Evolutionary conservation across 2,797 vertebrate species (phyloP).

Genomic region (Catostomus latipinnis): DNA sequence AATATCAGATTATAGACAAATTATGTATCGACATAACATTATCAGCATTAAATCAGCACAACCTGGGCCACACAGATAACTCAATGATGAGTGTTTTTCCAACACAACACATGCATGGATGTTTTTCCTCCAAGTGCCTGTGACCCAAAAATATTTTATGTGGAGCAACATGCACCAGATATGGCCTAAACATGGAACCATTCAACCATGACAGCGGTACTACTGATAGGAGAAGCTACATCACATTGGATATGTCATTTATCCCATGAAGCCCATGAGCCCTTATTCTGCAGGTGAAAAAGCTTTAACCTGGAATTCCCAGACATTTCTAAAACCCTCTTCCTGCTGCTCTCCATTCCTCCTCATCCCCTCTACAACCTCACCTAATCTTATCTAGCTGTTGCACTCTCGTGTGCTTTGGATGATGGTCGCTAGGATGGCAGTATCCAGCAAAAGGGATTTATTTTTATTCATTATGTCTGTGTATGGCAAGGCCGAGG

Average conservation of each 20-base stretch:
- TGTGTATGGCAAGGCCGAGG: constrained; percentile 54
- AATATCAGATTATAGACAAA: constrained; percentile 34
- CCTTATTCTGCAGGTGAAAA: constrained; percentile 44
- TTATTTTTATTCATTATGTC: constrained; percentile 62
- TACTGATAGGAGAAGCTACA: constrained; percentile 31
- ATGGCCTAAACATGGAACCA: constrained; percentile 31
- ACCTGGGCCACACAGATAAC: too few relatives aligned
- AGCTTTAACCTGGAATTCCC: constrained; percentile 41
- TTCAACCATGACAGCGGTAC: constrained; percentile 15
- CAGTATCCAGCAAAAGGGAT: constrained; percentile 55
- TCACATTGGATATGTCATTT: constrained; percentile 40
- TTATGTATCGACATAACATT: constrained; percentile 7
- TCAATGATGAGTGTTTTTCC: not conserved
- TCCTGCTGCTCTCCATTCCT: constrained; percentile 34
- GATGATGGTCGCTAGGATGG: constrained; percentile 44
- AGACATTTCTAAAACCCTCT: constrained; percentile 38
- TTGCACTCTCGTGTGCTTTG: constrained; percentile 53
- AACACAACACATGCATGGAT: not conserved
- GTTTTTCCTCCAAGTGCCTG: constrained; percentile 8
- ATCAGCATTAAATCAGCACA: constrained; percentile 10
- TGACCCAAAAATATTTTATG: constrained; percentile 45
- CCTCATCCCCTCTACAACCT: constrained; percentile 48
- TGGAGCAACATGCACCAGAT: constrained; percentile 33
- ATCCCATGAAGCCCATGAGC: constrained; percentile 40
- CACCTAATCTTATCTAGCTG: constrained; percentile 54